Evolutionary conservation across 2,888 invertebrate species (phyloP).

Genomic region (Tachystola acroxantha): DNA sequence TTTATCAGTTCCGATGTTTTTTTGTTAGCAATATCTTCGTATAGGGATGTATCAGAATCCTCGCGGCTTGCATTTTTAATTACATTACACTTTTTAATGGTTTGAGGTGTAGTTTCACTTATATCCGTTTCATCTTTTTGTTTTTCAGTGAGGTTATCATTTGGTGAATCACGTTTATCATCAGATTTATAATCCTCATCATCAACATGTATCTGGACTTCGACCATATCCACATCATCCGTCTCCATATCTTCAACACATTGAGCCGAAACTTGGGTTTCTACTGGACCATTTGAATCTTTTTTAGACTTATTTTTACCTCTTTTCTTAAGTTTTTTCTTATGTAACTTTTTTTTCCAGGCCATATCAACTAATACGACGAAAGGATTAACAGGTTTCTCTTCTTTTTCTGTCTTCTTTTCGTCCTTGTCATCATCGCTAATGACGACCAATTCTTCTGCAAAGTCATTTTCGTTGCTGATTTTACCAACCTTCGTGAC

Average conservation of each 20-base stretch:
- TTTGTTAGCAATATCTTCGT: conserved; percentile 3
- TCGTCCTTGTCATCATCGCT: conserved; percentile 60
- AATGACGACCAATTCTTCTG: conserved; percentile 46
- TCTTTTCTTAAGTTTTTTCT: conserved; percentile 40
- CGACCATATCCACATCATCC: conserved; percentile 36
- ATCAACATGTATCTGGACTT: conserved; percentile 25
- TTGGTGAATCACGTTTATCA: not conserved
- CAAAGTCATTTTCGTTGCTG: conserved; percentile 51
- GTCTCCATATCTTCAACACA: conserved; percentile 9
- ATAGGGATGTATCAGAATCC: not conserved
- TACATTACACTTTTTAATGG: no score
- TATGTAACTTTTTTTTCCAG: conserved; percentile 59
- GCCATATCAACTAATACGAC: conserved; percentile 63
- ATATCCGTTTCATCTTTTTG: no score
- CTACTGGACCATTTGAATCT: conserved; percentile 14
- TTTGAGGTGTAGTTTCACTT: no score
- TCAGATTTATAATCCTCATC: conserved; percentile 13
- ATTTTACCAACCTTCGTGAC: conserved; percentile 59
- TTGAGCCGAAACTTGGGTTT: conserved; percentile 16
- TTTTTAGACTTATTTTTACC: conserved; percentile 28
- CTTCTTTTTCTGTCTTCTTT: conserved; percentile 23
- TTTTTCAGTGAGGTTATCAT: no score
- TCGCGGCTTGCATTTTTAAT: no score
- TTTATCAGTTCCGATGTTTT: conserved; percentile 7
- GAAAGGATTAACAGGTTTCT: conserved; percentile 51